These are phyloP conservation scores for Epsilonema sp. DNA, from an alignment of 2,888 invertebrate genomes.

Conservation along the genomic window DNA sequence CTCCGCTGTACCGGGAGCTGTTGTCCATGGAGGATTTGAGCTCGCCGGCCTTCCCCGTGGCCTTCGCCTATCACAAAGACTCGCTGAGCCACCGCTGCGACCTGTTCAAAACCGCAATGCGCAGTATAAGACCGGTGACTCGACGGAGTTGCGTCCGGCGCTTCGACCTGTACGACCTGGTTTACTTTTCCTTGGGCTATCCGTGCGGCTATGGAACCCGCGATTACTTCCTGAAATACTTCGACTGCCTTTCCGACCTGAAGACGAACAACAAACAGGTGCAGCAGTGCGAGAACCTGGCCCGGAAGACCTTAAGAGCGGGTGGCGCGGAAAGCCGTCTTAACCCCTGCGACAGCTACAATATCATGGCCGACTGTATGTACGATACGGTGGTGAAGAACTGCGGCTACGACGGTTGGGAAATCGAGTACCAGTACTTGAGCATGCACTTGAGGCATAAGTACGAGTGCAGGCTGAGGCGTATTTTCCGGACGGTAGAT, in stretches of 20 bases:
- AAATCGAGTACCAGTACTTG: conserved; percentile 29
- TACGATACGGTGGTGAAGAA: conserved; percentile 27
- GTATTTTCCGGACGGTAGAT: not conserved
- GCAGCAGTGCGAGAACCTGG: not conserved
- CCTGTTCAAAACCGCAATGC: not conserved
- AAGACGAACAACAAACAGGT: too few relatives aligned
- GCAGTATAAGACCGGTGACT: not conserved
- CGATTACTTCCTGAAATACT: not conserved
- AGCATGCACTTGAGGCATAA: conserved; percentile 14
- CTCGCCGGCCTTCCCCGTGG: not conserved
- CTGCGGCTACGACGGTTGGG: conserved; percentile 29
- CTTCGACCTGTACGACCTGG: not conserved
- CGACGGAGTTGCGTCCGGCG: not conserved
- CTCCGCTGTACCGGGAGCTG: not conserved
- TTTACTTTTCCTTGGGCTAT: conserved; percentile 3
- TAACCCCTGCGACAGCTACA: conserved; percentile 6
- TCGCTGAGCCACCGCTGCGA: not conserved
- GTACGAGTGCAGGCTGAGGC: not conserved
- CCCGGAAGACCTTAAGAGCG: not conserved
- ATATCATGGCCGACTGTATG: conserved; percentile 11
- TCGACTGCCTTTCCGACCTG: not conserved
- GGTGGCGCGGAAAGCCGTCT: conserved; percentile 1
- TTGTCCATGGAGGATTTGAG: not conserved
- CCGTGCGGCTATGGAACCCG: conserved; percentile 6
- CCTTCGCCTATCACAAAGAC: not conserved